phyloP scores from a whole-genome alignment of 1,140 invertebrate genomes.

The Orius laevigatus region DNA sequence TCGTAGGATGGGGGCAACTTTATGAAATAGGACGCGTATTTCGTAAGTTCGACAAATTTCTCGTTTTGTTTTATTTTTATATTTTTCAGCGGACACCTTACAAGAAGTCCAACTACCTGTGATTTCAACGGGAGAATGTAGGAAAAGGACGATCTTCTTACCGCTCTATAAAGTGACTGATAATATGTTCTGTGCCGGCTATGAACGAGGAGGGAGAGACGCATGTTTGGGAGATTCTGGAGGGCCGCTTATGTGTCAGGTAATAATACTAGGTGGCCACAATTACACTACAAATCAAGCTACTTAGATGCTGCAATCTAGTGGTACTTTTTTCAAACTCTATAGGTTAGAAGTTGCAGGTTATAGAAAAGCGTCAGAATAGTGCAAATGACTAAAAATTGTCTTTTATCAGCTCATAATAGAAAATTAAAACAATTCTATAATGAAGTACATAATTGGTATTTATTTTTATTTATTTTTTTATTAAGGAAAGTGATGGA shows the following conservation, averaged over 20 bases:
- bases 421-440: too few species aligned
- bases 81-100: conserved; percentile 53
- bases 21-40: conserved; percentile 64
- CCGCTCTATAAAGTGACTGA: conserved; percentile 64
- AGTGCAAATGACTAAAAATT: too few species aligned
- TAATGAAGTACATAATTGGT: too few species aligned
- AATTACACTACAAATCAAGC: too few species aligned
- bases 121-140: conserved; percentile 64
- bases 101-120: conserved; percentile 74
- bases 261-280: too few species aligned
- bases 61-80: not conserved
- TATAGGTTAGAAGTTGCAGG: too few species aligned
- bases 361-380: too few species aligned
- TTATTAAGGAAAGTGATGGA: conserved; percentile 30
- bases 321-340: too few species aligned
- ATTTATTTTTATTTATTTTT: too few species aligned
- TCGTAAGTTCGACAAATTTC: conserved; percentile 40
- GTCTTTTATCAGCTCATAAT: too few species aligned
- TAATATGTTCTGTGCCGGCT: conserved; percentile 82
- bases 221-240: conserved; percentile 83
- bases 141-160: conserved; percentile 57
- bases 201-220: conserved; percentile 48
- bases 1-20: conserved; percentile 68
- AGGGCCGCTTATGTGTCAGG: conserved; percentile 58
- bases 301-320: too few species aligned